Conservation (phyloP, 35 echinoderm and acorn worm genomes). For the Diadema setosum region DNA sequence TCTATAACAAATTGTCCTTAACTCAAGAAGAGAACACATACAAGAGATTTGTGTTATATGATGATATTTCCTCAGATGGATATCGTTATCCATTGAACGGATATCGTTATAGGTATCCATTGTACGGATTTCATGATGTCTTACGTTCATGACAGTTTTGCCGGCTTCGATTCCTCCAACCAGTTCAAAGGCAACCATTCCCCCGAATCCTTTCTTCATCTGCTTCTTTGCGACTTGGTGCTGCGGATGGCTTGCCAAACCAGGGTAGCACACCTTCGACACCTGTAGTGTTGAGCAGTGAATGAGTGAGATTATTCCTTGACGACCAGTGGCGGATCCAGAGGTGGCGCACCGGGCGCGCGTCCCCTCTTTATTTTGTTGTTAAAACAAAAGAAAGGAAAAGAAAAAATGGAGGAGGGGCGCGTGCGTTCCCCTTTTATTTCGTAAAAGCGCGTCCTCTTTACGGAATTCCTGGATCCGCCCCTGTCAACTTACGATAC, state of each 20-base stretch:
- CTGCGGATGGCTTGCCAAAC: conserved; percentile 57
- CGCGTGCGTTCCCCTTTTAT: too few relatives aligned
- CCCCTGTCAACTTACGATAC: too few relatives aligned
- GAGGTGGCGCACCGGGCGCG: too few relatives aligned
- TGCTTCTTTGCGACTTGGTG: conserved; percentile 65
- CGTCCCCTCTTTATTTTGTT: too few relatives aligned
- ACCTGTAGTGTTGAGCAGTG: too few relatives aligned
- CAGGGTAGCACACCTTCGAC: conserved; percentile 45
- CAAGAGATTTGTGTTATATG: neutral
- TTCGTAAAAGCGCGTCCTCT: too few relatives aligned
- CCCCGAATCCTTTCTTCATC: conserved; percentile 56
- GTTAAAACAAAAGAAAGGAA: too few relatives aligned
- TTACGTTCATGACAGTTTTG: conserved; percentile 36
- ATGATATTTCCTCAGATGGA: neutral
- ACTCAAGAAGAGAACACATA: neutral
- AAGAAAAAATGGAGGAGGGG: too few relatives aligned
- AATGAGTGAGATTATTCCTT: too few relatives aligned
- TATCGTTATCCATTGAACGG: neutral
- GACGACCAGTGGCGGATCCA: too few relatives aligned
- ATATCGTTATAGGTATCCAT: neutral
- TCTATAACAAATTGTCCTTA: neutral
- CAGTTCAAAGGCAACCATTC: conserved; percentile 64
- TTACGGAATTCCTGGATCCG: too few relatives aligned
- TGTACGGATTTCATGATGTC: neutral
- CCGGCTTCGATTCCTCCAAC: conserved; percentile 12